phyloP scores from a whole-genome alignment of 2,113 vertebrate genomes.

The Lipophrys pholis region DNA sequence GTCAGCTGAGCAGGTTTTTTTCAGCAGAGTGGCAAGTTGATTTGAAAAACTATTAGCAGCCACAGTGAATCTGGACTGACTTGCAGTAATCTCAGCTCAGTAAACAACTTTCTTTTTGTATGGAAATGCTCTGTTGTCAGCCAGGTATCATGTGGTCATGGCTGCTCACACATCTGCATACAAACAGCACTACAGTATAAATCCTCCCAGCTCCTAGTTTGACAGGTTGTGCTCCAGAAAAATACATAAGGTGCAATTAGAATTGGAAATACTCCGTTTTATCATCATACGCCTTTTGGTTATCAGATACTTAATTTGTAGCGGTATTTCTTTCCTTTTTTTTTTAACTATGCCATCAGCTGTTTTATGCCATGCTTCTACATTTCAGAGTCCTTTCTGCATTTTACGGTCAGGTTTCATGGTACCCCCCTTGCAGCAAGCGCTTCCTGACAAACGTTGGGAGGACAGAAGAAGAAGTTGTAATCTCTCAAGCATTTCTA shows the following conservation, averaged over 20 bases:
- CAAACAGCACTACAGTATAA: no score
- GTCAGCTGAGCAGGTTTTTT: neutral
- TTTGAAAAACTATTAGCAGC: neutral
- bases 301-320: no score
- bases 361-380: slow-evolving; percentile 61
- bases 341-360: slow-evolving; percentile 36
- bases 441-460: slow-evolving; percentile 81
- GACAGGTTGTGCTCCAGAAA: no score
- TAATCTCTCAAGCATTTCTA: slow-evolving; percentile 89
- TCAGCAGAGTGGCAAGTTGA: neutral
- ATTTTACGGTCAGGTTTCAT: slow-evolving; percentile 76
- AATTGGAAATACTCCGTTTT: no score
- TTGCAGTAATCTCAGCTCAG: neutral
- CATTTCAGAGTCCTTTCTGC: slow-evolving; percentile 52
- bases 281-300: no score
- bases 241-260: no score
- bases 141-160: no score
- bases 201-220: no score
- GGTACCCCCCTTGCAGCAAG: slow-evolving; percentile 69
- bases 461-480: slow-evolving; percentile 77
- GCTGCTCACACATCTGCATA: no score
- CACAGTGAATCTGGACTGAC: neutral
- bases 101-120: neutral
- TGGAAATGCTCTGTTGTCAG: no score
- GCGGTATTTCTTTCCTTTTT: neutral